Conservation (phyloP, 2,113 vertebrate genomes). For the Hyla sarda region DNA sequence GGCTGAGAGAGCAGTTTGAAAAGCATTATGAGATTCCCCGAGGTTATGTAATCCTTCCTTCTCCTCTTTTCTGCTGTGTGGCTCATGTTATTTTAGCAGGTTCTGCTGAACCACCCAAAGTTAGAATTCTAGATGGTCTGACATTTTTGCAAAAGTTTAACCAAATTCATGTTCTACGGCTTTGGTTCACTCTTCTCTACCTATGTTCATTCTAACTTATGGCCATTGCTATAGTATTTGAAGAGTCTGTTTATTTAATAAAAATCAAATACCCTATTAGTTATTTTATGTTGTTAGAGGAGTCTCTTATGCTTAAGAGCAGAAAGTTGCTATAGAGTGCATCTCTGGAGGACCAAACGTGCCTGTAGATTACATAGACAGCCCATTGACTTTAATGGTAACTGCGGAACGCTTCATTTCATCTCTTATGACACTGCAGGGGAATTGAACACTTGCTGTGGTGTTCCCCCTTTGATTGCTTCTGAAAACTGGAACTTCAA, state of each 20-base stretch:
- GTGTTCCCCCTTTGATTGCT: neutral
- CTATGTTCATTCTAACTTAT: neutral
- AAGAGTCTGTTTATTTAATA: neutral
- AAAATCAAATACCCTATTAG: neutral
- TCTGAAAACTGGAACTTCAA: neutral
- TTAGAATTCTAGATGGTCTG: too few relatives aligned
- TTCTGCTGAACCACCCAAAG: too few relatives aligned
- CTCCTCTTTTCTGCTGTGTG: too few relatives aligned
- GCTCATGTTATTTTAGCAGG: too few relatives aligned
- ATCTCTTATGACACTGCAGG: neutral
- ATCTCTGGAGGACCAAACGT: neutral
- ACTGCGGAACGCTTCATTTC: neutral
- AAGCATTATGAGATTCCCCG: too few relatives aligned
- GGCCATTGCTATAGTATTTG: neutral
- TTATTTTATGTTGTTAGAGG: neutral
- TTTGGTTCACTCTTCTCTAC: too few relatives aligned
- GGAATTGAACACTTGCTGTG: neutral
- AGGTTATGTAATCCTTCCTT: too few relatives aligned
- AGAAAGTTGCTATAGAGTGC: neutral
- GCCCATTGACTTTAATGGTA: neutral
- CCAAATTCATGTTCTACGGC: too few relatives aligned
- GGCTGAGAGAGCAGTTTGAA: too few relatives aligned
- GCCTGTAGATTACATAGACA: neutral
- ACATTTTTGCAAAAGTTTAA: too few relatives aligned
- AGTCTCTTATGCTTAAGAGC: neutral